Conservation (phyloP, 2,797 vertebrate genomes). For the Sebastolobus altivelis region DNA sequence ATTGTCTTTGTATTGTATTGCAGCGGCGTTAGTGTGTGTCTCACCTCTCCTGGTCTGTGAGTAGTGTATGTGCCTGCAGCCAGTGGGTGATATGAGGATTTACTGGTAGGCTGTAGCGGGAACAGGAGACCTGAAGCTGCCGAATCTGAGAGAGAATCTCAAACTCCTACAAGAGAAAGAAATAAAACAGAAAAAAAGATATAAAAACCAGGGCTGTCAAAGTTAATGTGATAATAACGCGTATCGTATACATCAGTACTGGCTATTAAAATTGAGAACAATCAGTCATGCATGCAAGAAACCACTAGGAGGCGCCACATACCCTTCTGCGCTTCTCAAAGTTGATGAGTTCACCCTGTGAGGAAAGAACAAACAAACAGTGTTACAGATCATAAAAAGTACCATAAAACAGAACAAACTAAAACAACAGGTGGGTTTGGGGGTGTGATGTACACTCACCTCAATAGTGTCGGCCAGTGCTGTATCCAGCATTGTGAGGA, state of each 20-base stretch:
- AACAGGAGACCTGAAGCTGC: conserved; percentile 89
- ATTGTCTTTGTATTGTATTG: background rate
- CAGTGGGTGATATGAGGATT: conserved; percentile 74
- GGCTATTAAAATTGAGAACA: background rate
- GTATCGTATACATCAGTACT: background rate
- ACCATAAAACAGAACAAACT: background rate
- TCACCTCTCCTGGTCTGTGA: conserved; percentile 93
- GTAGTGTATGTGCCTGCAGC: conserved; percentile 81
- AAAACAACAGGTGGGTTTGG: background rate
- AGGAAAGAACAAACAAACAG: background rate
- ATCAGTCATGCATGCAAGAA: background rate
- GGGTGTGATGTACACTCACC: conserved; percentile 67
- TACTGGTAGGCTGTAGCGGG: conserved; percentile 81
- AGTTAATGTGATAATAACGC: too few relatives aligned
- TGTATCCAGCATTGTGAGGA: conserved; percentile 93
- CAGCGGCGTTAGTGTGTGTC: background rate
- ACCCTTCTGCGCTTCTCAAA: conserved; percentile 94
- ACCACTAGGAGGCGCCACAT: conserved; percentile 72
- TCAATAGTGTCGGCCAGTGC: conserved; percentile 88
- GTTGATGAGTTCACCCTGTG: conserved; percentile 90
- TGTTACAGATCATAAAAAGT: conserved; percentile 4
- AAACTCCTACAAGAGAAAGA: conserved; percentile 84
- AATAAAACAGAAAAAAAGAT: background rate
- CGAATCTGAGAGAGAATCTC: conserved; percentile 90
- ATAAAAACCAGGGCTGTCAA: background rate